Conservation (phyloP, 2,113 vertebrate genomes). For the Podarcis raffonei region DNA sequence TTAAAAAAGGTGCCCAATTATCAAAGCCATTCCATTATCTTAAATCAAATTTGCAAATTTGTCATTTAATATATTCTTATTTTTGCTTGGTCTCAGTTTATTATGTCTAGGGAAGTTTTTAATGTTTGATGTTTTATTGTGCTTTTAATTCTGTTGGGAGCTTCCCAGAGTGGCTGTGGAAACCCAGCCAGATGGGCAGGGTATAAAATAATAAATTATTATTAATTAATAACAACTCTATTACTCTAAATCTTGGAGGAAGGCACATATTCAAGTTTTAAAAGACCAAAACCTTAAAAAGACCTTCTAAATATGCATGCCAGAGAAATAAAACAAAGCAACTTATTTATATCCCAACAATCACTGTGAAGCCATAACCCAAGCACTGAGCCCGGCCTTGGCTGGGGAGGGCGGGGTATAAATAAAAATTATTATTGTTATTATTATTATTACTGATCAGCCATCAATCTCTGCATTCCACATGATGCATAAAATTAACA, state of each 20-base stretch:
- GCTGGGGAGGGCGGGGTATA: no score
- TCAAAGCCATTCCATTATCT: neutral
- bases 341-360: neutral
- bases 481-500: neutral
- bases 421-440: no score
- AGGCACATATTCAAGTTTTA: neutral
- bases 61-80: neutral
- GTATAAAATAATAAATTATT: no score
- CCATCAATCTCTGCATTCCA: neutral
- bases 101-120: no score
- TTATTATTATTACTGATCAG: neutral
- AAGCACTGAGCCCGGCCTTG: neutral
- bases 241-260: neutral
- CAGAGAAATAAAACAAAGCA: neutral
- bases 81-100: neutral
- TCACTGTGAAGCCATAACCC: neutral
- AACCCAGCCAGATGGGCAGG: no score
- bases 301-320: neutral
- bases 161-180: no score
- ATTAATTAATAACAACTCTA: neutral
- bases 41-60: neutral
- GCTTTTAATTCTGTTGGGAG: no score
- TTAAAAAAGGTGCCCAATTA: neutral
- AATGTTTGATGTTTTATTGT: no score
- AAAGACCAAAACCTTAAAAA: neutral